Conservation (phyloP, 2,888 invertebrate species). For the Parascotia fuliginaria region DNA sequence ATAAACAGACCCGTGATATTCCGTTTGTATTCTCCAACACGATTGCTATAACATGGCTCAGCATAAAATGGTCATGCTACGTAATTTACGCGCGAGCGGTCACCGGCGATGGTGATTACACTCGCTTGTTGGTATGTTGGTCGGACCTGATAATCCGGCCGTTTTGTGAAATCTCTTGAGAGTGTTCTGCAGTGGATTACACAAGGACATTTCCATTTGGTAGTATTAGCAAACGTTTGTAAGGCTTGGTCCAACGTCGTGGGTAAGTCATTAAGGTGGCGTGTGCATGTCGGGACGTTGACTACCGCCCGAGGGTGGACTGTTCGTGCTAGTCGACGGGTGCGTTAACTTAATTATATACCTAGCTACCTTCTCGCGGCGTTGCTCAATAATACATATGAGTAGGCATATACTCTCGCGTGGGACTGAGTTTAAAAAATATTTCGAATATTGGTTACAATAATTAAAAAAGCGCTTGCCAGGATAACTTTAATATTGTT, state of each 20-base stretch:
- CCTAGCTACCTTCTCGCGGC: constrained; percentile 41
- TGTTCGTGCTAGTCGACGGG: constrained; percentile 58
- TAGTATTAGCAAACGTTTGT: constrained; percentile 55
- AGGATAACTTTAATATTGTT: no score
- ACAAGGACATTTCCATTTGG: constrained; percentile 46
- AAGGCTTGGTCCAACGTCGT: constrained; percentile 52
- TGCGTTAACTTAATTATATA: constrained; percentile 69
- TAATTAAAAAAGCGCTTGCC: no score
- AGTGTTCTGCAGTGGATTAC: constrained; percentile 29
- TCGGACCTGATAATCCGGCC: constrained; percentile 70
- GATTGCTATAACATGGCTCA: constrained; percentile 41
- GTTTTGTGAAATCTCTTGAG: constrained; percentile 53
- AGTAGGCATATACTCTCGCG: no score
- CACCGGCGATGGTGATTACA: constrained; percentile 79
- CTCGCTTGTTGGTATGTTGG: constrained; percentile 73
- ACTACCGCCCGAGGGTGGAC: constrained; percentile 57
- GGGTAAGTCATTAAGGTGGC: constrained; percentile 73
- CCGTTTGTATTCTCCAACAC: constrained; percentile 18
- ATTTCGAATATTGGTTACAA: background rate
- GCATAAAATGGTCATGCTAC: constrained; percentile 54
- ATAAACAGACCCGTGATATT: constrained; percentile 51
- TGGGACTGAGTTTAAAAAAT: constrained; percentile 22
- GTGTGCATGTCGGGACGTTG: constrained; percentile 66
- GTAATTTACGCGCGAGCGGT: constrained; percentile 84
- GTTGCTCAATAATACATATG: constrained; percentile 36